These are phyloP conservation scores for Pituophis catenifer DNA, from an alignment of 2,113 vertebrate genomes.

Conservation along the genomic window DNA sequence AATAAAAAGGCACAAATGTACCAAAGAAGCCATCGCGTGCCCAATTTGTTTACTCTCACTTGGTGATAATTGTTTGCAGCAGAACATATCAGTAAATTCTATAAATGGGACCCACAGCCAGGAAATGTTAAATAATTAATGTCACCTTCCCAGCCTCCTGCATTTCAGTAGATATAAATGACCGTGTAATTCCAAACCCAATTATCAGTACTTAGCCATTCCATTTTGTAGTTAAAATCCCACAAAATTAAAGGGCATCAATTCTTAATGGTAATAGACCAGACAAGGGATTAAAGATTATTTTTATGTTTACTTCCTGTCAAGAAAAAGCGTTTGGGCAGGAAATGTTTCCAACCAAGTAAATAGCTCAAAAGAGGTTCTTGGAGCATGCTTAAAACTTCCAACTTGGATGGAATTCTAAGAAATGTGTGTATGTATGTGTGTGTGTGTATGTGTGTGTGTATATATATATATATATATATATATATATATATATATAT, in stretches of 20 bases:
- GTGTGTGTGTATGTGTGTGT: no score
- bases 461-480: no score
- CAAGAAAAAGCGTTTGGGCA: conserved; percentile 71
- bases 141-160: conserved; percentile 73
- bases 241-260: conserved; percentile 82
- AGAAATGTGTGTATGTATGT: conserved; percentile 52
- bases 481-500: no score
- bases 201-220: conserved; percentile 82
- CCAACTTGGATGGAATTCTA: conserved; percentile 57
- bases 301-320: conserved; percentile 84
- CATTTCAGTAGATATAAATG: conserved; percentile 84
- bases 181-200: conserved; percentile 82
- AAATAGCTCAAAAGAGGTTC: conserved; percentile 70
- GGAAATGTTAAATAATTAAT: conserved; percentile 87
- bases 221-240: conserved; percentile 86
- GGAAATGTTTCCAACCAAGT: conserved; percentile 72
- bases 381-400: conserved; percentile 72
- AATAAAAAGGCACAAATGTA: conserved; percentile 62
- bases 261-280: conserved; percentile 84
- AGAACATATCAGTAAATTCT: conserved; percentile 81
- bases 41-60: conserved; percentile 75
- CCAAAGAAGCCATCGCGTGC: conserved; percentile 64
- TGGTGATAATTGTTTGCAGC: conserved; percentile 82
- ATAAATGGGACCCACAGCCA: conserved; percentile 78
- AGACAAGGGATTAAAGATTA: conserved; percentile 83